These are phyloP conservation scores for Eristalis arbustorum DNA, from an alignment of 2,888 invertebrate genomes.

Conservation along the genomic window DNA sequence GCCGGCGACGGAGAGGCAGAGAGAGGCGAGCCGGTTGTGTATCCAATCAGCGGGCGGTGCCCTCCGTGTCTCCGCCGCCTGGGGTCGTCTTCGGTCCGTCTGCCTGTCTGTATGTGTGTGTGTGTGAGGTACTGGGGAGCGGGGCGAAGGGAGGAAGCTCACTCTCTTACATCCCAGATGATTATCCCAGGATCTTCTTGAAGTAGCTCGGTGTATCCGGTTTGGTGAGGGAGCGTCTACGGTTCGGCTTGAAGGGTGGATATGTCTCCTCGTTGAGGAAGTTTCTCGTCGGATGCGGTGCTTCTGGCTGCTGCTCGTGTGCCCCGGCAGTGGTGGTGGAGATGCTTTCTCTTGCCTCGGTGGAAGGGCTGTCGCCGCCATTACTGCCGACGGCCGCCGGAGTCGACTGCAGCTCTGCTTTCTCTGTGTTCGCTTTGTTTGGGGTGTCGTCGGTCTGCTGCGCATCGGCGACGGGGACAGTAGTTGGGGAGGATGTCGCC, in stretches of 20 bases:
- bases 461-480: slow-evolving; percentile 34
- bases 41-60: too few relatives aligned
- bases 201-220: slow-evolving; percentile 80
- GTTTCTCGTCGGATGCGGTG: slow-evolving; percentile 75
- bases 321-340: slow-evolving; percentile 54
- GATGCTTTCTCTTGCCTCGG: slow-evolving; percentile 34
- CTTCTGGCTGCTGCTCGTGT: slow-evolving; percentile 58
- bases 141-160: slow-evolving; percentile 12
- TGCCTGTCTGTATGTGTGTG: background rate
- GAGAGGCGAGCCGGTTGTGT: background rate
- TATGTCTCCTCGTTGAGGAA: slow-evolving; percentile 79
- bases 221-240: slow-evolving; percentile 79
- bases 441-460: slow-evolving; percentile 39
- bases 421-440: slow-evolving; percentile 45
- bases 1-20: background rate
- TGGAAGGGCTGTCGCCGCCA: slow-evolving; percentile 39
- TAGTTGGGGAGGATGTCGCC: slow-evolving; percentile 37
- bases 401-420: slow-evolving; percentile 54
- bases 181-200: slow-evolving; percentile 80
- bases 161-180: slow-evolving; percentile 66
- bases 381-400: slow-evolving; percentile 30
- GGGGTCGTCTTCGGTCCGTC: background rate
- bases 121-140: background rate
- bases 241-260: slow-evolving; percentile 79
- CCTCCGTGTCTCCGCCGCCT: background rate